Evolutionary conservation across 2,888 invertebrate genomes (phyloP).

Genomic region (Falcaria lacertinaria): DNA sequence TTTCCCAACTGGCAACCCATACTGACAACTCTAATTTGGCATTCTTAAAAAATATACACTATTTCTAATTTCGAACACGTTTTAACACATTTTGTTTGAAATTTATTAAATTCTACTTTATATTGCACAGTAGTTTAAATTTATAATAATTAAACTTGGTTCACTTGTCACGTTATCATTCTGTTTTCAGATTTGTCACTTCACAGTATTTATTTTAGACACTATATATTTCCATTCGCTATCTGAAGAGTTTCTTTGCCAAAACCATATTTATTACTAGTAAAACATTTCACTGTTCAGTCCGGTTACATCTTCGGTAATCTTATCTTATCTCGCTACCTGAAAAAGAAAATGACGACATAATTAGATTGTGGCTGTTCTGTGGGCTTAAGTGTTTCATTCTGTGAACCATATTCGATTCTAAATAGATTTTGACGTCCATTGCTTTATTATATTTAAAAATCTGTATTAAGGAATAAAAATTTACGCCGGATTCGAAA

Average conservation of each 20-base stretch:
- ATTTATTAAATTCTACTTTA: neutral
- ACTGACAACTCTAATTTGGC: conserved; percentile 9
- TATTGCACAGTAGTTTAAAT: neutral
- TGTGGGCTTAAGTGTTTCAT: neutral
- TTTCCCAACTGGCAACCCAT: conserved; percentile 91
- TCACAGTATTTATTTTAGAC: neutral
- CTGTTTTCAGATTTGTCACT: conserved; percentile 1
- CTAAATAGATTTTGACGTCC: no score
- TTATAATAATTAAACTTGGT: neutral
- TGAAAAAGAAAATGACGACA: conserved; percentile 23
- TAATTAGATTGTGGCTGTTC: conserved; percentile 12
- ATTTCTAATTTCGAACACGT: conserved; percentile 12
- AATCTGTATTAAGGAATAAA: no score
- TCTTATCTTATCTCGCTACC: conserved; percentile 29
- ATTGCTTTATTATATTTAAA: no score
- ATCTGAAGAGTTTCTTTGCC: neutral
- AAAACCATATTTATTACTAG: conserved; percentile 8
- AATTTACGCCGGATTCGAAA: no score
- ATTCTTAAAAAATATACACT: conserved; percentile 5
- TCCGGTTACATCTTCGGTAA: conserved; percentile 15
- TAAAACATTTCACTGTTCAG: conserved; percentile 6
- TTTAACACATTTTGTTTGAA: conserved; percentile 12
- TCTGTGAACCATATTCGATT: no score
- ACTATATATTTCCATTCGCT: neutral
- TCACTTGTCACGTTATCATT: conserved; percentile 3